Base-by-base conservation (phyloP, 2,797 vertebrate genomes). In the Eospalax fontanierii region DNA sequence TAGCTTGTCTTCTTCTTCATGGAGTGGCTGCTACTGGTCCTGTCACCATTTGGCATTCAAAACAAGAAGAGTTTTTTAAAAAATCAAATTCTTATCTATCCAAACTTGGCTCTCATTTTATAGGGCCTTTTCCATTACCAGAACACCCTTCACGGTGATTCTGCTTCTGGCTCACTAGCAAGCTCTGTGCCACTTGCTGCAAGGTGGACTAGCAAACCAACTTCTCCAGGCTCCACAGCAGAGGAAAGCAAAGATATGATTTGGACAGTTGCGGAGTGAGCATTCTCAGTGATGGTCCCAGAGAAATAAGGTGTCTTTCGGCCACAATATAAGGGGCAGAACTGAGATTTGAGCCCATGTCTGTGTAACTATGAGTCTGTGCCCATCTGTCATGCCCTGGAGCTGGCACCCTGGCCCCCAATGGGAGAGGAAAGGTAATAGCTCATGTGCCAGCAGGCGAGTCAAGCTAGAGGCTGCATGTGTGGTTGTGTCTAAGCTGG, bases 81-180 rank as follows among this genome's bases (percentile, higher is more conserved):
- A 35, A 89, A 65, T 40, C 89, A 88, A 85, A 90, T 82, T 93
- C 43, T 46, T 19, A 76, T 65, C 54, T 35, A 35, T 59, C 43
- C 9, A 28, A 63, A 22, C 71, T 59, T 26, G 8, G 24, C 26
- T 63, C n/a, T 59, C 33, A 33, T 90, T 78, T 57, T 35, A 54
- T 8, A 18, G 43, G 79, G 15, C 21, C 38, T 65, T 84, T 93
- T 54, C 87, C 18, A 40, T 54, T 91, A 30, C 46, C 30, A 54
- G n/a, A 73, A 59, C 12, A 66, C 11, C 65, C 57, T 73, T 94
- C 78, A 11, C 50, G 33, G 75, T 79, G 43, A 91, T 75, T 87
- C 38, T 35, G 22, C 24, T 80, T 79, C 80, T 21, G 76, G 61
- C 19, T 73, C 46, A 43, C 73, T 78, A 59, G 24, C 28, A 54